Conservation (phyloP, 2,113 vertebrate species). For the Prochilodus magdalenae region DNA sequence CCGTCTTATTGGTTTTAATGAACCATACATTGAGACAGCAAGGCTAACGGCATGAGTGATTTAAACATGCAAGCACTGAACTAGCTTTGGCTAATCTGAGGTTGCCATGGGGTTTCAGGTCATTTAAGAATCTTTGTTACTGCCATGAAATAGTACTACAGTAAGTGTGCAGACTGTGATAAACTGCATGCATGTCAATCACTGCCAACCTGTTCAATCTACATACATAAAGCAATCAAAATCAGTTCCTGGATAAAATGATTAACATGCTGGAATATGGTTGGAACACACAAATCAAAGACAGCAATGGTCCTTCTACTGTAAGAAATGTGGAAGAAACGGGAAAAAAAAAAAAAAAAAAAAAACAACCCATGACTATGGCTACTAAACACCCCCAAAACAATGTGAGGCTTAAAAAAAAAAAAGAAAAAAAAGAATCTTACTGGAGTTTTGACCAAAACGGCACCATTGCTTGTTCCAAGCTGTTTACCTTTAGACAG, state of each 20-base stretch:
- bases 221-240: background rate
- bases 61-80: background rate
- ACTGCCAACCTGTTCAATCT: background rate
- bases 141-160: constrained; percentile 1
- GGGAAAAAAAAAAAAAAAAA: too few species aligned
- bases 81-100: background rate
- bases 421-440: background rate
- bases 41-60: background rate
- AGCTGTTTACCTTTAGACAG: background rate
- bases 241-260: too few species aligned
- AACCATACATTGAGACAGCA: background rate
- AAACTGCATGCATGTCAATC: constrained; percentile 13
- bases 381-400: background rate
- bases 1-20: background rate
- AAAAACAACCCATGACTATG: background rate
- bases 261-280: constrained; percentile 5
- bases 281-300: constrained; percentile 7
- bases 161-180: background rate
- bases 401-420: background rate
- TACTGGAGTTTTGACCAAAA: constrained; percentile 15
- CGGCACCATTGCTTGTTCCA: too few species aligned
- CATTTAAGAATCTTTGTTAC: background rate
- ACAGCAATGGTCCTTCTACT: background rate
- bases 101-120: background rate
- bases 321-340: background rate